Evolutionary conservation across 2,113 vertebrate species (phyloP), one percentile per base, ranked within the genome.

Genomic region (Phalacrocorax aristotelis): DNA sequence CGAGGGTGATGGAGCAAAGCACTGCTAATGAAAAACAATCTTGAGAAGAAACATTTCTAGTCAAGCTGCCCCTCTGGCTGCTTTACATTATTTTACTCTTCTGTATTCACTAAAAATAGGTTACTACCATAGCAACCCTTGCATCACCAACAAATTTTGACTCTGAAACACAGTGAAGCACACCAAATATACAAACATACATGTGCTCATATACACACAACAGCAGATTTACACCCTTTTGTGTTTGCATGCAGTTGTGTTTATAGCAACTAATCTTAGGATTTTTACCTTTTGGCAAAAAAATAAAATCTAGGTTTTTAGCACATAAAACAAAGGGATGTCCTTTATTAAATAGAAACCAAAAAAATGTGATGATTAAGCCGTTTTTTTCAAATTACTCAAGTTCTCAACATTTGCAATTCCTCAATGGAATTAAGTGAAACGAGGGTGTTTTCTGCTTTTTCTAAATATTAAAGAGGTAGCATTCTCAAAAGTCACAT

Each of bases 121-220:
- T 97, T 97, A 97, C 94, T 96, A 68, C 96, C 96, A 96, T 95
- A 98, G 95, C 94, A 98, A 98, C 96, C 85, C 90, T 95, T 96
- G 84, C 91, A 97, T 98, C 95, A 94, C 60, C 95, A 96, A 95
- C 82, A 96, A 95, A 95, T 46, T 70, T 84, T 90, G 92, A 89
- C 70, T 90, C 68, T 44, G 40, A 97, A 90, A 81, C 65, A 90
- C 55, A 83, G 83, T 6, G 82, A 94, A 90, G 70, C 46, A 46
- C 49, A 52, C 7, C 1, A 2, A 97, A 51, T 84, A 80, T 38
- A 70, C 52, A 76, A 79, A 84, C n/a, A 84, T 26, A 60, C 22
- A 54, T 74, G 84, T 93, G 44, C 29, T 83, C 38, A 36, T n/a
- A 36, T 22, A 83, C 46, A 91, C 71, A 74, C 38, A 38, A 38